These are phyloP conservation scores for Lepus europaeus DNA, from an alignment of 2,113 vertebrate species.

Conservation along the genomic window DNA sequence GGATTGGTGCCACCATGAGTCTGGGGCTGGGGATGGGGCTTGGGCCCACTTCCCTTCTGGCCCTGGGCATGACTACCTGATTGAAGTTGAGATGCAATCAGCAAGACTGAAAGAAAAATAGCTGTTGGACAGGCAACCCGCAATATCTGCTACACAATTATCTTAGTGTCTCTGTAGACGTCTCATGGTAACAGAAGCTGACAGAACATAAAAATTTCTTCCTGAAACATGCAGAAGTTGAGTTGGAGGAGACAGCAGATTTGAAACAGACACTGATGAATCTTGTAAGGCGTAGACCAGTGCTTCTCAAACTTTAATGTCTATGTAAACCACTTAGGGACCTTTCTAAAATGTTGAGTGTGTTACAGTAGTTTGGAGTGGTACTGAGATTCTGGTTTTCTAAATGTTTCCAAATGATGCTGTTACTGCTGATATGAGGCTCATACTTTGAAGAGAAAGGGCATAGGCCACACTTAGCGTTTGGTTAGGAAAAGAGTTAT, in stretches of 20 bases:
- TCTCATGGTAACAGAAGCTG: not conserved
- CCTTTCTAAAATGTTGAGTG: conserved; percentile 29
- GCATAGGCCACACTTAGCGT: not conserved
- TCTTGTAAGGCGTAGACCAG: not conserved
- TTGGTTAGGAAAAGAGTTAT: not conserved
- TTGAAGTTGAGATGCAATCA: not conserved
- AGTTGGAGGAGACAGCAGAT: not conserved
- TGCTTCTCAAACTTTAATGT: not conserved
- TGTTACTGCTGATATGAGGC: not conserved
- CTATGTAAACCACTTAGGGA: not conserved
- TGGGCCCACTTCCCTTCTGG: not conserved
- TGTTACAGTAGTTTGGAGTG: not conserved
- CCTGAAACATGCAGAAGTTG: not conserved
- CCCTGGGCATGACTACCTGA: not conserved
- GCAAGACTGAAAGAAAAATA: not conserved
- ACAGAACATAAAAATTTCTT: not conserved
- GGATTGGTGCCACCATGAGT: not conserved
- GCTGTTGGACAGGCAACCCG: not conserved
- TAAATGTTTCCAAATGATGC: not conserved
- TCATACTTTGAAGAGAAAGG: not conserved
- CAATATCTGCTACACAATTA: not conserved
- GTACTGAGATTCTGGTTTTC: not conserved
- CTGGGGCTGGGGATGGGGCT: not conserved
- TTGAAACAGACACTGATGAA: not conserved
- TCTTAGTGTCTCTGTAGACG: not conserved